Conservation (phyloP, 1,140 invertebrate genomes). For the Drosophila orosa region DNA sequence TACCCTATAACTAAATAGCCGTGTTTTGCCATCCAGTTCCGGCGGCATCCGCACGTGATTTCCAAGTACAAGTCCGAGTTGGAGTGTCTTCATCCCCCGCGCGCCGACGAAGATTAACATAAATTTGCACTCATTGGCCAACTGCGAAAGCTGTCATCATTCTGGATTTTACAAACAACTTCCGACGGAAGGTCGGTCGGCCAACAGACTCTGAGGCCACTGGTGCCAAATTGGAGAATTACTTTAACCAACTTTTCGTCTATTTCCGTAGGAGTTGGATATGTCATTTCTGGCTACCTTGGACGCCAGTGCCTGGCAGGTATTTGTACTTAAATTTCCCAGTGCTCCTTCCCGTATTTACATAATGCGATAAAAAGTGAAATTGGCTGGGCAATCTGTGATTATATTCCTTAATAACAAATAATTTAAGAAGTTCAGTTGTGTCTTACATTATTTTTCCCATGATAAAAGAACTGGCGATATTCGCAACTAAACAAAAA, state of each 20-base stretch:
- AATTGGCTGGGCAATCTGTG: not conserved
- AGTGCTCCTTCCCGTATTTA: slow-evolving; percentile 6
- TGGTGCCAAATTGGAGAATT: slow-evolving; percentile 64
- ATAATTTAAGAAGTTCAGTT: slow-evolving; percentile 9
- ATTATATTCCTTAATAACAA: not conserved
- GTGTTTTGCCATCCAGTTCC: slow-evolving; percentile 52
- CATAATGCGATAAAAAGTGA: slow-evolving; percentile 24
- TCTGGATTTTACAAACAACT: slow-evolving; percentile 84
- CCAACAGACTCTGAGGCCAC: slow-evolving; percentile 29
- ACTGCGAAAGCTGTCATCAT: slow-evolving; percentile 59
- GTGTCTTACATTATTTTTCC: not conserved
- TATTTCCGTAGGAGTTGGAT: slow-evolving; percentile 83
- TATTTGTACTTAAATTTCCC: slow-evolving; percentile 63
- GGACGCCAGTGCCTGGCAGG: slow-evolving; percentile 85
- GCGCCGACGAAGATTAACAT: slow-evolving; percentile 60
- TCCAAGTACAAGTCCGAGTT: not conserved
- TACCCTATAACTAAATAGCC: slow-evolving; percentile 52
- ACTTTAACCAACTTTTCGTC: slow-evolving; percentile 67
- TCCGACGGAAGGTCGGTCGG: slow-evolving; percentile 77
- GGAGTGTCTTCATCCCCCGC: slow-evolving; percentile 14
- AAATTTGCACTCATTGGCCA: slow-evolving; percentile 64
- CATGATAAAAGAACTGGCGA: not conserved
- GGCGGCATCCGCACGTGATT: slow-evolving; percentile 54
- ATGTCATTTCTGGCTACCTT: slow-evolving; percentile 85
- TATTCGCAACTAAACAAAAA: not conserved